Evolutionary conservation across 2,113 vertebrate genomes (phyloP), one percentile per base, ranked within the genome.

Genomic region (Pelusios castaneus): DNA sequence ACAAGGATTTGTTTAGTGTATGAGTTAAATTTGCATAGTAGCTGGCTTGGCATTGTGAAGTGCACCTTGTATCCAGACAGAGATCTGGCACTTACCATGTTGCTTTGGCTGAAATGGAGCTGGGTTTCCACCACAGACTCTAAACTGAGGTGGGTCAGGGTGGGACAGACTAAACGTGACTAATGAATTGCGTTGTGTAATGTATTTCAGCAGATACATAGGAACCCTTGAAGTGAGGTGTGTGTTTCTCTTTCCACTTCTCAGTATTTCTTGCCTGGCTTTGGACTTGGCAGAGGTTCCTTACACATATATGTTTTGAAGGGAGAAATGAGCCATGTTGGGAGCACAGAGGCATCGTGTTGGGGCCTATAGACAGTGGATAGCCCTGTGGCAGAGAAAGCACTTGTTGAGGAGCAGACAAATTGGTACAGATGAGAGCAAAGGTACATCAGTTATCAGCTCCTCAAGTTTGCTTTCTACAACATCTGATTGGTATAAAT

Each of bases 241-340:
- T 3, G 31, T 52, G 60, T 1, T 11, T 10, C 17, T 43, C n/a
- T 14, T 3, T 38, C n/a, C 2, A n/a, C 87, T 80, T 25, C 67
- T 58, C 93, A 84, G n/a, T 43, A 58, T 14, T 89, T 92, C 27
- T 76, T 75, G 54, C 67, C 76, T 92, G 89, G 51, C 70, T 89
- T 91, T 55, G 75, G 70, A 88, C 85, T 76, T 45, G 88, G 60
- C 25, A 80, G 60, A 87, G 92, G 49, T 38, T 84, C 78, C 34
- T 83, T 91, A 63, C 80, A 82, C 45, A 9, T 27, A 34, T 43
- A 77, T 89, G 17, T 34, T 67, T 38, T 70, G 63, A 70, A 70
- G 63, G 63, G 34, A n/a, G 63, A 4, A 22, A 22, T 70, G n/a
- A 19, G n/a, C n/a, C 22, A 38, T n/a, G 34, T 10, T 67, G 34